Conservation (phyloP, 1,140 invertebrate genomes). For the Drusus annulatus region DNA sequence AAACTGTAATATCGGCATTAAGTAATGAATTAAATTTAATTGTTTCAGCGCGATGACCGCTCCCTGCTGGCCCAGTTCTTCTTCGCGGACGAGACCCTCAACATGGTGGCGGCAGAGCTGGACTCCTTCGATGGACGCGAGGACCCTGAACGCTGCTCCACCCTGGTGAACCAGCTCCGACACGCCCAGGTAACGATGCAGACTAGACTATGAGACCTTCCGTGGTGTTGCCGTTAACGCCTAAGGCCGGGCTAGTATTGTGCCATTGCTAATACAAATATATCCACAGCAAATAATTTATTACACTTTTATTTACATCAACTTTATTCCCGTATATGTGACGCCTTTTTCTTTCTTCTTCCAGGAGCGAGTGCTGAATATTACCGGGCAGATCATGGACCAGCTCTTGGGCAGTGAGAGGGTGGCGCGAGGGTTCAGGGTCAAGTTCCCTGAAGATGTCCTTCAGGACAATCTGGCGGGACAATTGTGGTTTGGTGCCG, state of each 20-base stretch:
- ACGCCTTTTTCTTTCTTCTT: too few relatives aligned
- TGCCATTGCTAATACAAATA: too few relatives aligned
- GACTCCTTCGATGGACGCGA: constrained; percentile 99
- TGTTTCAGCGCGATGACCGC: constrained; percentile 66
- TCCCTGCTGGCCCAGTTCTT: constrained; percentile 97
- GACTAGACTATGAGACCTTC: too few relatives aligned
- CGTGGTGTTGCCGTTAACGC: too few relatives aligned
- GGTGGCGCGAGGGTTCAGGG: constrained; percentile 94
- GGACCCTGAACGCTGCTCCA: constrained; percentile 96
- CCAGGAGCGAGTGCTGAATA: constrained; percentile 88
- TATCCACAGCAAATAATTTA: too few relatives aligned
- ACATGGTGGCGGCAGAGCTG: constrained; percentile 93
- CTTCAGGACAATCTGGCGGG: constrained; percentile 97
- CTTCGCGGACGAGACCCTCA: constrained; percentile 97
- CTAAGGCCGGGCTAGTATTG: too few relatives aligned
- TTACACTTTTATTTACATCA: too few relatives aligned
- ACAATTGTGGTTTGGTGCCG: constrained; percentile 99
- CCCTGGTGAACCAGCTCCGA: constrained; percentile 93
- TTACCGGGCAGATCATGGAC: constrained; percentile 96
- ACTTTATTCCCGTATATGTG: too few relatives aligned
- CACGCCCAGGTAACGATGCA: constrained; percentile 81
- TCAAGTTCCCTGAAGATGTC: constrained; percentile 99
- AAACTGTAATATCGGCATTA: too few relatives aligned
- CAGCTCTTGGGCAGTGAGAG: constrained; percentile 91
- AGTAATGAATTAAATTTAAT: too few relatives aligned